Percentiles rank a stretch among this genome's conserved stretches.
Evolutionary conservation across 2,888 invertebrate genomes (phyloP).

Genomic region (Scrobipalpa atriplicella): DNA sequence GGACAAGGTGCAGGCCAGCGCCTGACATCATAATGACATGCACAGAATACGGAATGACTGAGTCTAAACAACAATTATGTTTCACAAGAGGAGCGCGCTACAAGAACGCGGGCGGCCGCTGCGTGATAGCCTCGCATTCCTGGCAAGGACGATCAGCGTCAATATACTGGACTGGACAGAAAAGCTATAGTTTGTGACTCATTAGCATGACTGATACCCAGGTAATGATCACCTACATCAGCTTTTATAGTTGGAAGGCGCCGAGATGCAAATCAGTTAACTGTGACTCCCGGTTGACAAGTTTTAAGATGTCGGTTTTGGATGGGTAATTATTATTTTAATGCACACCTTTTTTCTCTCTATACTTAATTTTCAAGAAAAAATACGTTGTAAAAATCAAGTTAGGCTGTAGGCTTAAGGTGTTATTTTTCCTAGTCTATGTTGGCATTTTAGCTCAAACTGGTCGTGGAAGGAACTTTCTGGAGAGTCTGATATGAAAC

Average conservation of each 20-base stretch:
- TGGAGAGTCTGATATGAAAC: slow-evolving; percentile 6
- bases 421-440: not conserved
- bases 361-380: too few species aligned
- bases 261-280: slow-evolving; percentile 12
- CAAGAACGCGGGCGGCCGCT: slow-evolving; percentile 66
- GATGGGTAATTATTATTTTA: too few species aligned
- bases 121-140: slow-evolving; percentile 81
- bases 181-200: slow-evolving; percentile 34
- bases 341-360: too few species aligned
- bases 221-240: slow-evolving; percentile 29
- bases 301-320: too few species aligned
- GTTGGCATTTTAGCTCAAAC: not conserved
- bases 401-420: not conserved
- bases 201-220: slow-evolving; percentile 38
- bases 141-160: slow-evolving; percentile 76
- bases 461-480: slow-evolving; percentile 9
- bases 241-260: slow-evolving; percentile 22
- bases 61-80: slow-evolving; percentile 64
- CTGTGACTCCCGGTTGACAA: too few species aligned
- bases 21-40: slow-evolving; percentile 64
- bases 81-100: slow-evolving; percentile 69
- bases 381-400: not conserved
- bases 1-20: slow-evolving; percentile 54
- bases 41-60: slow-evolving; percentile 68
- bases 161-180: slow-evolving; percentile 47